These are phyloP conservation scores for Salminus brasiliensis DNA, from an alignment of 2,113 vertebrate species.

Conservation along the genomic window DNA sequence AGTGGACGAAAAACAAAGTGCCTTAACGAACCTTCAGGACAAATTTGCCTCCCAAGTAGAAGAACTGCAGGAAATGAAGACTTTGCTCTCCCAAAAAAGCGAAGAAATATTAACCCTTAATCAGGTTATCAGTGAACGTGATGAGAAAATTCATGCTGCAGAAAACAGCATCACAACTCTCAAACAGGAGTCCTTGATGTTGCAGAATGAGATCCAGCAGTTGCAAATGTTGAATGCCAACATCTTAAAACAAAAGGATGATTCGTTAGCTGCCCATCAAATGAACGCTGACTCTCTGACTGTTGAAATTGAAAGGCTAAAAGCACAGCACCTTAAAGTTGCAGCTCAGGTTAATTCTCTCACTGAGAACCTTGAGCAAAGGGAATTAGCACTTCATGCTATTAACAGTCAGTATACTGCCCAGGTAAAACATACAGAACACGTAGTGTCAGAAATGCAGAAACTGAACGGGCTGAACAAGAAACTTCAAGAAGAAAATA, in stretches of 20 bases:
- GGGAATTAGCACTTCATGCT: slow-evolving; percentile 75
- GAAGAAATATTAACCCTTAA: slow-evolving; percentile 68
- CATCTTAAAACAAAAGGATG: slow-evolving; percentile 74
- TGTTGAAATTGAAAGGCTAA: slow-evolving; percentile 74
- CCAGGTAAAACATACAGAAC: slow-evolving; percentile 72
- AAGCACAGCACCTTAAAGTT: slow-evolving; percentile 75
- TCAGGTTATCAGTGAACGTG: slow-evolving; percentile 63
- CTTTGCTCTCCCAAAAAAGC: slow-evolving; percentile 65
- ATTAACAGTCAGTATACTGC: slow-evolving; percentile 73
- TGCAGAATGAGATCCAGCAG: slow-evolving; percentile 67
- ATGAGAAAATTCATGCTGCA: slow-evolving; percentile 53
- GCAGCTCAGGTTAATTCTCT: slow-evolving; percentile 67
- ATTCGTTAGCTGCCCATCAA: slow-evolving; percentile 65
- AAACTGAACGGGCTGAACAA: slow-evolving; percentile 70
- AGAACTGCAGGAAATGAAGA: slow-evolving; percentile 62
- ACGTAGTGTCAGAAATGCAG: slow-evolving; percentile 72
- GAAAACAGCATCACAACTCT: slow-evolving; percentile 59
- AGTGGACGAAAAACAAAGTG: slow-evolving; percentile 67
- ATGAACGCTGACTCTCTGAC: slow-evolving; percentile 67
- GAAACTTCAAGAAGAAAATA: slow-evolving; percentile 62
- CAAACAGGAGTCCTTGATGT: slow-evolving; percentile 61
- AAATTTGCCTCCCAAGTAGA: slow-evolving; percentile 70
- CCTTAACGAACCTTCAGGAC: slow-evolving; percentile 78
- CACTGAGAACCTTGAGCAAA: slow-evolving; percentile 77
- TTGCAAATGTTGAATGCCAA: slow-evolving; percentile 54